A percentile compares a stretch with the other conserved stretches of the same genome.
Evolutionary conservation across 1,140 invertebrate genomes (phyloP).

Genomic region (Laupala kohalensis): DNA sequence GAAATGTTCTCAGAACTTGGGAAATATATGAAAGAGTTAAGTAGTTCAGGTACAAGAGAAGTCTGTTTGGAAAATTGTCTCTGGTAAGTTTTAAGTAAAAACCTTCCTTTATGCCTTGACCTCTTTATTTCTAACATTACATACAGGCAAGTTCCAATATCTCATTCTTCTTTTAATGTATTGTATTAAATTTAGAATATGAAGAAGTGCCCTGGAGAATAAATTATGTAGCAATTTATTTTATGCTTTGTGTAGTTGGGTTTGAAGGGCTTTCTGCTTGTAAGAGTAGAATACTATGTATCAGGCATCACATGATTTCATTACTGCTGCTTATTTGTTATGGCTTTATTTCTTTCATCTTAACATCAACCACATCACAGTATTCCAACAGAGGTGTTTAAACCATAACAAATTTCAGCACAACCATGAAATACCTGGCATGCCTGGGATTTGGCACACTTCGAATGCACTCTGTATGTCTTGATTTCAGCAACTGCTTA

Average conservation of each 20-base stretch:
- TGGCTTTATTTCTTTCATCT: not conserved
- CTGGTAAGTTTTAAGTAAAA: too few relatives aligned
- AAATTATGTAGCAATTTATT: not conserved
- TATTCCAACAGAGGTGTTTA: not conserved
- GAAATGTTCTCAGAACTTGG: too few relatives aligned
- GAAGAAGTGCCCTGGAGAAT: not conserved
- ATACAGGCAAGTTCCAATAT: too few relatives aligned
- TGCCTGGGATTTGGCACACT: not conserved
- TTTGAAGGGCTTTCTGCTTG: not conserved
- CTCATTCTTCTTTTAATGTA: not conserved
- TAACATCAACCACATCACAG: not conserved
- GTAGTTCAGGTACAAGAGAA: too few relatives aligned
- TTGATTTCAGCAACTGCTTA: constrained; percentile 3
- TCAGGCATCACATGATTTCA: not conserved
- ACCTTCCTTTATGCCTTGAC: not conserved
- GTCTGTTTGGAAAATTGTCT: too few relatives aligned
- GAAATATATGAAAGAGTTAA: too few relatives aligned
- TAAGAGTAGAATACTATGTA: not conserved
- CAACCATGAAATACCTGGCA: not conserved
- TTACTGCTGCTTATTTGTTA: not conserved
- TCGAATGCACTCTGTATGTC: not conserved
- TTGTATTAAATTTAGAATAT: not conserved
- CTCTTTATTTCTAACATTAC: too few relatives aligned
- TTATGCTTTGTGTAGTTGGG: not conserved
- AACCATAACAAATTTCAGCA: not conserved